phyloP scores from a whole-genome alignment of 2,113 vertebrate species.

The Hippoglossus stenolepis region DNA sequence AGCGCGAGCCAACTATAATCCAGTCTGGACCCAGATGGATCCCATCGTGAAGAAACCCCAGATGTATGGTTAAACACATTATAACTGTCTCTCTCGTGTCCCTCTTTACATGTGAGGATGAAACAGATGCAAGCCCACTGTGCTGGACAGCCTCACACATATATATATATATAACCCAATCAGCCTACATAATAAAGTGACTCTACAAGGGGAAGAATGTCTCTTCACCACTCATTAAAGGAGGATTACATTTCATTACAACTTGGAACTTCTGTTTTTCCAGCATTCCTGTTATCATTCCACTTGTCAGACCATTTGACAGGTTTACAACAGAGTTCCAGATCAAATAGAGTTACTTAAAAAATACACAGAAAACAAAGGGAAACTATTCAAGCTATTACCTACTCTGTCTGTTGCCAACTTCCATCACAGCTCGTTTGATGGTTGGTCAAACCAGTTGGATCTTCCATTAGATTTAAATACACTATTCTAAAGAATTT shows the following conservation, averaged over 20 bases:
- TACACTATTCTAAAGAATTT: too few species aligned
- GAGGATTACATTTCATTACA: not conserved
- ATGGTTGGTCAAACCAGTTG: too few species aligned
- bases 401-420: too few species aligned
- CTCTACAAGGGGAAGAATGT: not conserved
- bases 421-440: too few species aligned
- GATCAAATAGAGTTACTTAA: not conserved
- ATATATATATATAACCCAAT: not conserved
- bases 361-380: not conserved
- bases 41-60: constrained; percentile 23
- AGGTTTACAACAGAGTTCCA: not conserved
- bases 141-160: not conserved
- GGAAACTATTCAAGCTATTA: too few species aligned
- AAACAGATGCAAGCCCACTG: not conserved
- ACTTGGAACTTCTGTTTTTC: not conserved
- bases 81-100: constrained; percentile 19
- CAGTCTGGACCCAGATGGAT: constrained; percentile 46
- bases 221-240: not conserved
- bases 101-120: not conserved
- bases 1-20: constrained; percentile 25
- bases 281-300: not conserved
- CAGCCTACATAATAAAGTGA: not conserved
- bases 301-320: not conserved
- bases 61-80: constrained; percentile 27
- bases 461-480: too few species aligned